Evolutionary conservation across 2,888 invertebrate genomes (phyloP), one percentile per base, ranked within the genome.

Genomic region (Alloscopus bannaensis): DNA sequence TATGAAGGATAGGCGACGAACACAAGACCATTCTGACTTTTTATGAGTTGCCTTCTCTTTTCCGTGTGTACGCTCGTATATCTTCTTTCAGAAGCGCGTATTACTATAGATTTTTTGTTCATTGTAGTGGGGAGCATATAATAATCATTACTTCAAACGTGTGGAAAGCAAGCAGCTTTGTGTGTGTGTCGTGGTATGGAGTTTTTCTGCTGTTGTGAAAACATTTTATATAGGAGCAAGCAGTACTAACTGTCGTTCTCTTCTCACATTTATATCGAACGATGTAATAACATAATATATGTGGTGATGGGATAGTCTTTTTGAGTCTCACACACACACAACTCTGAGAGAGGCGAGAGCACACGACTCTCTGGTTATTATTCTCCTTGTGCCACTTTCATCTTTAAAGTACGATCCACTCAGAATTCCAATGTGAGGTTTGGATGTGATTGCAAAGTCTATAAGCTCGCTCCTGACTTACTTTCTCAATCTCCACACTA

Each of bases 381-480:
- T 70, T 70, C 70, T 60, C 45, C 59, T 6, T 70, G 70, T 60
- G 60, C 60, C 60, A 47, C 47, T 47, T 45, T 70, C 70, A 70
- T 60, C 70, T 47, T 70, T 60, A 60, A 42, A 59, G 28, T 29
- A 45, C 45, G 26, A 70, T 26, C 29, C 60, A 59, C 28, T 40
- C 70, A 45, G 70, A 70, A 70, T 70, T 70, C 59, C 59, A 70
- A 70, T 70, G 70, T 29, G 70, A 28, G 31, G 13, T 60, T 16
- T n/a, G 50, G 20, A 20, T 18, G 22, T 50, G 50, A 50, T 18
- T 20, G 22, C 20, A 50, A 20, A 50, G 50, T 42, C 42, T n/a
- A 18, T 2, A 16, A 42, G 42, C 42, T n/a, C 18, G n/a, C 42
- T 42, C n/a, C n/a, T n/a, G n/a, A n/a, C 18, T 42, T 8, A 42